phyloP scores from a whole-genome alignment of 2,113 vertebrate species.

The Bubalus kerabau region DNA sequence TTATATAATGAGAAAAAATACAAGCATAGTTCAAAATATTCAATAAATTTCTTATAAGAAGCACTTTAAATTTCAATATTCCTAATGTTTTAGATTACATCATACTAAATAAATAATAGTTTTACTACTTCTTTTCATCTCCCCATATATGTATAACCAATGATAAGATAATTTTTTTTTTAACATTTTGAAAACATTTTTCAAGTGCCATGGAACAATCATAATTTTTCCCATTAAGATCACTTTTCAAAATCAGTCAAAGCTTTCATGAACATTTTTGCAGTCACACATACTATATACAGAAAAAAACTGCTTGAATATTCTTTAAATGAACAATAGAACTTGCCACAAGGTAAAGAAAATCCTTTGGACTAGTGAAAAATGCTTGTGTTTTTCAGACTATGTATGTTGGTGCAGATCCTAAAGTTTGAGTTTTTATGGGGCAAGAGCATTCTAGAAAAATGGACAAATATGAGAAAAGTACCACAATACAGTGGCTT shows the following conservation, averaged over 20 bases:
- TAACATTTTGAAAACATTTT: background rate
- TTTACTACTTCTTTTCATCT: background rate
- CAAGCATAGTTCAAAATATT: background rate
- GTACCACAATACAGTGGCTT: rapidly evolving
- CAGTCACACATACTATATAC: background rate
- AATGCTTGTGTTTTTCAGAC: background rate
- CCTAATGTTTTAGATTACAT: background rate
- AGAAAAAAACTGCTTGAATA: background rate
- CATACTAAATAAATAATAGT: background rate
- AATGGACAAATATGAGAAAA: background rate
- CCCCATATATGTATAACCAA: background rate
- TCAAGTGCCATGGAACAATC: background rate
- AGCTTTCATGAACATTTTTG: background rate
- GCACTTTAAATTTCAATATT: background rate
- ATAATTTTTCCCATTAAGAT: background rate
- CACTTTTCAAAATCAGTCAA: background rate
- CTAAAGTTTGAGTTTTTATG: background rate
- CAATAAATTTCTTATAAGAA: background rate
- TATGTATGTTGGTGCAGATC: background rate
- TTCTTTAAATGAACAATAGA: background rate
- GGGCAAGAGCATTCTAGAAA: background rate
- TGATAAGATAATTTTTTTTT: background rate
- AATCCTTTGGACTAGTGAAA: background rate
- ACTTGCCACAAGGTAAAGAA: background rate
- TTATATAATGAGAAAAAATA: background rate